Conservation (phyloP, 2,113 vertebrate species). For the Channa argus region DNA sequence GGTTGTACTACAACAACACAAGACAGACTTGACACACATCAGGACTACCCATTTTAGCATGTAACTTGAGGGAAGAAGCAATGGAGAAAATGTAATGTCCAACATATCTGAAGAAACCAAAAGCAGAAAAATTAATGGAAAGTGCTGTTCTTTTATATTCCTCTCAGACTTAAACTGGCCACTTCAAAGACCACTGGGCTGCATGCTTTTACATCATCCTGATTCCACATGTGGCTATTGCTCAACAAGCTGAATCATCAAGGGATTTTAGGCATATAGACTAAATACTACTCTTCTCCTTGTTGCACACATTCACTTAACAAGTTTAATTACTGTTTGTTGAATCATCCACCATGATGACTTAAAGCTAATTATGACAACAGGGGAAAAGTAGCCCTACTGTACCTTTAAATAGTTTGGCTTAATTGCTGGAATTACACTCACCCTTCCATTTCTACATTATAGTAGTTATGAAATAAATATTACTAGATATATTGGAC, state of each 20-base stretch:
- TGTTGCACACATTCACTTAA: constrained; percentile 31
- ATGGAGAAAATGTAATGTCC: constrained; percentile 49
- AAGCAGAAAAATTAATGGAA: constrained; percentile 50
- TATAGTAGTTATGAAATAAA: constrained; percentile 33
- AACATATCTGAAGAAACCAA: constrained; percentile 40
- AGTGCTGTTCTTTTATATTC: constrained; percentile 43
- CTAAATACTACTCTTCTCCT: constrained; percentile 51
- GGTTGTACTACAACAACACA: constrained; percentile 40
- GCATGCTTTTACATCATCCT: constrained; percentile 42
- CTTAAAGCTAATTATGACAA: constrained; percentile 29
- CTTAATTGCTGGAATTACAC: constrained; percentile 35
- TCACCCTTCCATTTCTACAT: constrained; percentile 29
- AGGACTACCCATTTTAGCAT: constrained; percentile 12
- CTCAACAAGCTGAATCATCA: constrained; percentile 49
- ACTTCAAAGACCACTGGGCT: constrained; percentile 70
- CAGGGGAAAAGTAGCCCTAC: background rate
- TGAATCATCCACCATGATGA: constrained; percentile 36
- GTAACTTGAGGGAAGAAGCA: constrained; percentile 19
- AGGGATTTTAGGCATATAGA: constrained; percentile 56
- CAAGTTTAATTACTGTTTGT: constrained; percentile 61
- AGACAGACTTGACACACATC: constrained; percentile 47
- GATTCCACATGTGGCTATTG: constrained; percentile 58
- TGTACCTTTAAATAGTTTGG: constrained; percentile 23
- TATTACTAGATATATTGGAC: constrained; percentile 13
- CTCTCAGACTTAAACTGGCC: constrained; percentile 55